Conservation (phyloP, 2,888 invertebrate genomes). For the Platycheirus albimanus region DNA sequence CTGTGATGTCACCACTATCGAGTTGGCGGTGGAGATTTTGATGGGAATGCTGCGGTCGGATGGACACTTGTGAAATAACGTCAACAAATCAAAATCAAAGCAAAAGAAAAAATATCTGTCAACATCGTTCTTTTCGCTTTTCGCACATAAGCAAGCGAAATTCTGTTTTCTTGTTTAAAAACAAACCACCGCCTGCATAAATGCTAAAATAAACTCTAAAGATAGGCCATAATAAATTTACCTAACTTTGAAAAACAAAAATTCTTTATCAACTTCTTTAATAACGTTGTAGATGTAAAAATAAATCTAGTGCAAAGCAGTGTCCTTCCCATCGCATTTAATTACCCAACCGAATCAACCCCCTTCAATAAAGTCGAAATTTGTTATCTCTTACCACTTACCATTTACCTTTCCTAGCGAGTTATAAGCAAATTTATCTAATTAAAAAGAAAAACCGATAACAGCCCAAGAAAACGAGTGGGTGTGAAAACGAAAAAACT, state of each 20-base stretch:
- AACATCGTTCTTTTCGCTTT: conserved; percentile 39
- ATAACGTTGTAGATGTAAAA: conserved; percentile 28
- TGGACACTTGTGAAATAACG: conserved; percentile 42
- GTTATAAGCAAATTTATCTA: conserved; percentile 53
- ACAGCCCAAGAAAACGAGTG: conserved; percentile 19
- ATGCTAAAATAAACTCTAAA: too few species aligned
- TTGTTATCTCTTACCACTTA: conserved; percentile 5
- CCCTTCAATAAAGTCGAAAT: neutral
- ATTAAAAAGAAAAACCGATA: conserved; percentile 42
- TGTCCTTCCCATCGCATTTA: conserved; percentile 33
- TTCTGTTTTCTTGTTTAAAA: conserved; percentile 31
- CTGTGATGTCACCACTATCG: too few species aligned
- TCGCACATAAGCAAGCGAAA: too few species aligned
- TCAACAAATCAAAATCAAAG: conserved; percentile 72
- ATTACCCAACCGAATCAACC: conserved; percentile 44
- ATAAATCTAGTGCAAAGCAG: conserved; percentile 24
- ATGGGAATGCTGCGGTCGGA: too few species aligned
- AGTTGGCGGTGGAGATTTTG: too few species aligned
- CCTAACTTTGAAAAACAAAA: neutral
- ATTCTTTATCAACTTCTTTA: conserved; percentile 1
- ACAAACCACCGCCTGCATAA: conserved; percentile 34
- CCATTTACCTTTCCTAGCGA: neutral
- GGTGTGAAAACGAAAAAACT: conserved; percentile 28
- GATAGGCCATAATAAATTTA: too few species aligned
- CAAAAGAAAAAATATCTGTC: conserved; percentile 49